Evolutionary conservation across 2,888 invertebrate species (phyloP).

Genomic region (Trissoscelio sp.): DNA sequence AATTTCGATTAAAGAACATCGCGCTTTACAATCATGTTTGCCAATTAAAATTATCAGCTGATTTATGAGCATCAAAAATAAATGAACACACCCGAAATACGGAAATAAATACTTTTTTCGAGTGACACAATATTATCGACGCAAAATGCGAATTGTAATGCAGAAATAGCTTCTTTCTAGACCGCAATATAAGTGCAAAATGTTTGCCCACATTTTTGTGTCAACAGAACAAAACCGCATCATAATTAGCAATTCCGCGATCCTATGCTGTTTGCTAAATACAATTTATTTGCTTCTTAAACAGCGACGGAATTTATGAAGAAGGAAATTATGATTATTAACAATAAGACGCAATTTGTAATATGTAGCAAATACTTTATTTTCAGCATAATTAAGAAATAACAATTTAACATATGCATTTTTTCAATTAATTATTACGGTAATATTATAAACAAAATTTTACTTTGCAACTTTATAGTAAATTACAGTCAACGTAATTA

Average conservation of each 20-base stretch:
- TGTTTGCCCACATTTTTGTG: conserved; percentile 17
- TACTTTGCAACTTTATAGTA: no score
- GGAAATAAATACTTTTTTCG: background rate
- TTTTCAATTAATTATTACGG: no score
- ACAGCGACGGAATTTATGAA: conserved; percentile 4
- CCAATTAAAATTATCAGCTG: conserved; percentile 24
- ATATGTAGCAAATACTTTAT: no score
- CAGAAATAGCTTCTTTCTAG: background rate
- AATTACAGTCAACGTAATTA: no score
- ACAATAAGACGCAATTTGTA: background rate
- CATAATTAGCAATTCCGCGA: conserved; percentile 30
- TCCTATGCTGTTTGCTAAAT: conserved; percentile 25
- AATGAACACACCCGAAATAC: conserved; percentile 3
- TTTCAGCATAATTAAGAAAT: no score
- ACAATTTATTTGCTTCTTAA: conserved; percentile 44
- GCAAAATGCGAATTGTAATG: conserved; percentile 16
- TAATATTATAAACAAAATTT: no score
- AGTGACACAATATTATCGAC: background rate
- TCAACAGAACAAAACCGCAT: conserved; percentile 31
- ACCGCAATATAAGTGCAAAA: conserved; percentile 1
- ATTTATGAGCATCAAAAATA: conserved; percentile 8
- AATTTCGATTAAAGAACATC: conserved; percentile 26
- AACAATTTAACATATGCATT: no score
- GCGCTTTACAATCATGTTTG: background rate
- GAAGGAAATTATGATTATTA: conserved; percentile 30